Evolutionary conservation across 2,888 invertebrate species (phyloP).

Genomic region (Hydraecia micacea): DNA sequence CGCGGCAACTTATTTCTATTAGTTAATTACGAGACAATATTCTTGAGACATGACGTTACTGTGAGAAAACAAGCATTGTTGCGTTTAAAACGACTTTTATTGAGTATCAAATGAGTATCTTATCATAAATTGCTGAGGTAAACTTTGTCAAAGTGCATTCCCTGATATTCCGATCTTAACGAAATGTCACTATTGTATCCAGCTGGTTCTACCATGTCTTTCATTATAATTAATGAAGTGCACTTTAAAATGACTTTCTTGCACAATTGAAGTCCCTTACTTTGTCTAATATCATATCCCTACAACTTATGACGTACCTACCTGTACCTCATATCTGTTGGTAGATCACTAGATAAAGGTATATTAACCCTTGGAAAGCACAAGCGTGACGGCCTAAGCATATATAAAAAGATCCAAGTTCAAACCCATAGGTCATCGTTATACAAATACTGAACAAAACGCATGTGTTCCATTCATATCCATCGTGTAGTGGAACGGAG

Average conservation of each 20-base stretch:
- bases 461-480: slow-evolving; percentile 24
- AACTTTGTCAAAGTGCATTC: not conserved
- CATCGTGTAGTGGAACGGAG: slow-evolving; percentile 28
- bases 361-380: not conserved
- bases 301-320: too few relatives aligned
- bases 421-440: slow-evolving; percentile 3
- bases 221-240: not conserved
- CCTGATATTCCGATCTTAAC: not conserved
- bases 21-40: slow-evolving; percentile 47
- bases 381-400: slow-evolving; percentile 1
- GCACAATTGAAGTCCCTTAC: not conserved
- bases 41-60: slow-evolving; percentile 18
- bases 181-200: not conserved
- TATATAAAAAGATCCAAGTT: not conserved
- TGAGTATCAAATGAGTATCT: slow-evolving; percentile 9
- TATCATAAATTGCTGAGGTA: not conserved
- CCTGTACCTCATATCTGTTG: not conserved
- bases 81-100: slow-evolving; percentile 16
- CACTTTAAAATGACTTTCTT: not conserved
- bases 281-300: not conserved
- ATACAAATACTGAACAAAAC: slow-evolving; percentile 20
- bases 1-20: slow-evolving; percentile 30
- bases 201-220: not conserved
- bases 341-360: not conserved
- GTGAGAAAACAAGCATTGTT: slow-evolving; percentile 42